Evolutionary conservation across 37 sponge, comb jelly and placozoan genomes (phyloP).

Genomic region (Hexactinellida sp.): DNA sequence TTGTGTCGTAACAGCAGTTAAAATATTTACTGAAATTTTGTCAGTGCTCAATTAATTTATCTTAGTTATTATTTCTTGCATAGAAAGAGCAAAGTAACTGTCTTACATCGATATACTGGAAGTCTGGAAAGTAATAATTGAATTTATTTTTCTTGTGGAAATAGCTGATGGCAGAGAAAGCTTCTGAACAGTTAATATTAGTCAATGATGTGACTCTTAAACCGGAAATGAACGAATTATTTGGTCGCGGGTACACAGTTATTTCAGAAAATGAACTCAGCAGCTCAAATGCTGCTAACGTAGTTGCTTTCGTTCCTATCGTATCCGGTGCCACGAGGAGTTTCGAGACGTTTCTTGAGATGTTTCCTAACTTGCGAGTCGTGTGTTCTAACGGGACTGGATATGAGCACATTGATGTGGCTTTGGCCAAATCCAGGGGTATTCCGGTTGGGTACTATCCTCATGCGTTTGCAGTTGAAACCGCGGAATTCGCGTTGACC

Average conservation of each 20-base stretch:
- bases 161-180: background rate
- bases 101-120: no score
- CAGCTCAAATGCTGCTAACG: background rate
- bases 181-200: background rate
- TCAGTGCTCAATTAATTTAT: no score
- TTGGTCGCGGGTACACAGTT: background rate
- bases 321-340: no score
- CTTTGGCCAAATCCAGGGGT: conserved; percentile 33
- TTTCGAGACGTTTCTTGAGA: conserved; percentile 26
- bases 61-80: no score
- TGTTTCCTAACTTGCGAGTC: conserved; percentile 61
- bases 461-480: conserved; percentile 29
- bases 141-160: no score
- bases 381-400: conserved; percentile 55
- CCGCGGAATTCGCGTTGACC: conserved; percentile 67
- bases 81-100: no score
- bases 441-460: conserved; percentile 70
- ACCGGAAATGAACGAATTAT: background rate
- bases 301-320: background rate
- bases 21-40: no score
- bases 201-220: background rate
- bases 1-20: no score
- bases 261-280: background rate
- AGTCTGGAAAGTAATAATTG: no score
- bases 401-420: conserved; percentile 53